Evolutionary conservation across 2,797 vertebrate species (phyloP).

Genomic region (Micropoecilia bifurca): DNA sequence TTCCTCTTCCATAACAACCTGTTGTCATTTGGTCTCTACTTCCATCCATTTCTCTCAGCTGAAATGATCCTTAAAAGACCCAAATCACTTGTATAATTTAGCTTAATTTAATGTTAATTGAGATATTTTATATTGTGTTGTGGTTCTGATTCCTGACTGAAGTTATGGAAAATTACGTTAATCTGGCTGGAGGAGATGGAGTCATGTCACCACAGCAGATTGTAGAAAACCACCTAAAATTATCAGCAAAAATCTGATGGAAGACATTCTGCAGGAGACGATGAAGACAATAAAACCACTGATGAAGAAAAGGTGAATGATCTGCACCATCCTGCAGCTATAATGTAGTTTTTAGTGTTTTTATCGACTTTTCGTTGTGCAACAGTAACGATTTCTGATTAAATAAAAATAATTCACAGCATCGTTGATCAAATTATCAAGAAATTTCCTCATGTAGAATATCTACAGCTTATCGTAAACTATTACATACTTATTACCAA

Average conservation of each 20-base stretch:
- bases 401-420: neutral
- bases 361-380: neutral
- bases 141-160: neutral
- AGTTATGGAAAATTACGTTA: neutral
- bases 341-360: neutral
- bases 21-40: neutral
- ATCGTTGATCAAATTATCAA: neutral
- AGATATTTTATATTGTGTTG: neutral
- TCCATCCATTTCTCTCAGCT: neutral
- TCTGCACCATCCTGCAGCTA: neutral
- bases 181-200: neutral
- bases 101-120: neutral
- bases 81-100: neutral
- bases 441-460: neutral
- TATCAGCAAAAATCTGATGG: neutral
- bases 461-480: neutral
- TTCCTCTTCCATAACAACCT: neutral
- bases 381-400: neutral
- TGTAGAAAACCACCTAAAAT: neutral
- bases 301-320: neutral
- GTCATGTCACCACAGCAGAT: neutral
- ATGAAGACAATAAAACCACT: neutral
- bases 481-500: neutral
- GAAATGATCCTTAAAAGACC: neutral
- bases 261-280: neutral